Evolutionary conservation across 2,113 vertebrate genomes (phyloP).

Genomic region (Oreochromis niloticus): DNA sequence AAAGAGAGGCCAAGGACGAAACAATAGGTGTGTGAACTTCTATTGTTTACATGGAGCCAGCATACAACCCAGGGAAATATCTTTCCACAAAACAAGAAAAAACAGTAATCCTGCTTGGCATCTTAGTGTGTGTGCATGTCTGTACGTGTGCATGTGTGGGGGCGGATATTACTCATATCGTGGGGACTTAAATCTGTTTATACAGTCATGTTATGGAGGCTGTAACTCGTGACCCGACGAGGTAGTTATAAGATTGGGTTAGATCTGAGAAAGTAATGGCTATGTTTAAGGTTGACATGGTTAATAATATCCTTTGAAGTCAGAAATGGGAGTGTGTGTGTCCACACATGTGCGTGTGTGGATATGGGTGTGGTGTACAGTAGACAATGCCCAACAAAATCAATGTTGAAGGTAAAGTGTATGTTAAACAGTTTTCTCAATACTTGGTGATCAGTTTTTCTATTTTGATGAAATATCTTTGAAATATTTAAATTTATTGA

Average conservation of each 20-base stretch:
- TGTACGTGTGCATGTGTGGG: neutral
- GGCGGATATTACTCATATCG: neutral
- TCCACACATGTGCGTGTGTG: neutral
- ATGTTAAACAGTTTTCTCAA: neutral
- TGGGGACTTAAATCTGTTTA: neutral
- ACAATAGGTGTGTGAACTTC: constrained; percentile 38
- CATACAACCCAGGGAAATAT: constrained; percentile 45
- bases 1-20: constrained; percentile 33
- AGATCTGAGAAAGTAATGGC: neutral
- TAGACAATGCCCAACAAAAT: neutral
- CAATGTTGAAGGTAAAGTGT: neutral
- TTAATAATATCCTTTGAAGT: neutral
- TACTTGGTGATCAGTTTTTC: neutral
- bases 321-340: neutral
- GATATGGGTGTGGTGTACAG: neutral
- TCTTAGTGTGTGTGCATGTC: neutral
- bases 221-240: neutral
- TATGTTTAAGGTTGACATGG: neutral
- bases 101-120: constrained; percentile 17
- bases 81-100: constrained; percentile 24
- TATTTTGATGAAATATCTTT: neutral
- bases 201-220: neutral
- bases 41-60: constrained; percentile 43
- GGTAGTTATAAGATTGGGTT: neutral
- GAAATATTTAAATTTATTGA: neutral